Base-by-base conservation (phyloP, 2,797 vertebrate species). In the Danionella dracula region DNA sequence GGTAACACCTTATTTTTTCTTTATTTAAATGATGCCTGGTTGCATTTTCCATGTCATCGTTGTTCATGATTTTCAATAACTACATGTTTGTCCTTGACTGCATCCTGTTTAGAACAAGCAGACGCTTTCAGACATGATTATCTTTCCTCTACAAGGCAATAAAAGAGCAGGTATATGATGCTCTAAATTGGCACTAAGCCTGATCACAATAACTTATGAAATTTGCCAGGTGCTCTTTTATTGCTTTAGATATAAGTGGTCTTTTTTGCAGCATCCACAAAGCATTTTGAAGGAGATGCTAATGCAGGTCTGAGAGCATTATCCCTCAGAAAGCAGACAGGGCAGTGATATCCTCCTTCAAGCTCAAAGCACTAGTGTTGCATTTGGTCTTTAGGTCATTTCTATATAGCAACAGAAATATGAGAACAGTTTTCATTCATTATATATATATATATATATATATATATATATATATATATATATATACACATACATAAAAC, bases 351-450 rank as follows among this genome's bases (percentile, higher is more conserved):
- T 59, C 41, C 40, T 65, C 10, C 32, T 35, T 54, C 19, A 54
- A 27, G 62, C 50, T 65, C 31, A 65, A 23, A 65, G 50, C 23
- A 49, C 35, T 65, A 54, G 38, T 21, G 31, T 29, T 57, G 38
- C 23, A 53, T 64, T 41, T n/a, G n/a, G n/a, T n/a, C 41, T 55
- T 54, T 55, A n/a, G 42, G 44, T 37, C 54, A 45, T 35, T 45
- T 45, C 40, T 44, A 54, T 19, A 44, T 20, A 4, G n/a, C 60
- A 15, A 19, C 11, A 64, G 31, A 21, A 9, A 5, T 9, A 63
- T 21, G 27, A 42, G n/a, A n/a, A n/a, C n/a, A n/a, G n/a, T n/a
- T n/a, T n/a, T n/a, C n/a, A n/a, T n/a, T n/a, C n/a, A n/a, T n/a
- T n/a, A n/a, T n/a, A n/a, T n/a, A n/a, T n/a, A n/a, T n/a, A n/a